phyloP scores from a whole-genome alignment of 2,113 vertebrate species.

The Labeo catla region DNA sequence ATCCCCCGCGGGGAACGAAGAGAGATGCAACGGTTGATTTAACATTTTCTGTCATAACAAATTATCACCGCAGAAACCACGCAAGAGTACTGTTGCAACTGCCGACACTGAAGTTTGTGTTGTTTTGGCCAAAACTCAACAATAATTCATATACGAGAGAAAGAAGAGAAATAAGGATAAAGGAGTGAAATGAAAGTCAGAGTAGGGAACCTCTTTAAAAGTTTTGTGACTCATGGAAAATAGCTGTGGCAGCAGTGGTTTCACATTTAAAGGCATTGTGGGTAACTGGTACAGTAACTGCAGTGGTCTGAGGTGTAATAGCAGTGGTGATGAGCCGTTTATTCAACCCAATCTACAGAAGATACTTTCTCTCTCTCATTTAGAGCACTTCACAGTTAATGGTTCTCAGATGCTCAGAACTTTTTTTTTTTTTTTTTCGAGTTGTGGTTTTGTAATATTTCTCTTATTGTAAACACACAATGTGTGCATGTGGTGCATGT shows the following conservation, averaged over 20 bases:
- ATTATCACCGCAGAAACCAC: conserved; percentile 58
- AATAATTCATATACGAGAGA: background rate
- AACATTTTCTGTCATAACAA: conserved; percentile 42
- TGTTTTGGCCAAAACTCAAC: background rate
- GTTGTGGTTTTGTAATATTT: conserved; percentile 41
- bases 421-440: conserved; percentile 42
- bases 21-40: conserved; percentile 40
- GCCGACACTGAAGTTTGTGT: background rate
- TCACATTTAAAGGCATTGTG: conserved; percentile 16
- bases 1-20: conserved; percentile 33
- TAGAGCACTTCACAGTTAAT: conserved; percentile 39
- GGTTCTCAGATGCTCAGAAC: conserved; percentile 55
- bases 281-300: conserved; percentile 21
- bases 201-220: background rate
- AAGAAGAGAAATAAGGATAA: background rate
- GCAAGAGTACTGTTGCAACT: conserved; percentile 21
- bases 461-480: background rate
- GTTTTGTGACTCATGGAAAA: conserved; percentile 22
- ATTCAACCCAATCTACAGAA: conserved; percentile 28
- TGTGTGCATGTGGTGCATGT: conserved; percentile 11
- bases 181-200: conserved; percentile 1
- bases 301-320: conserved; percentile 22
- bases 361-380: conserved; percentile 42
- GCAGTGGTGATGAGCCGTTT: background rate
- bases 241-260: conserved; percentile 15